These are phyloP conservation scores for Muntiacus reevesi DNA, from an alignment of 2,113 vertebrate genomes.

Conservation along the genomic window DNA sequence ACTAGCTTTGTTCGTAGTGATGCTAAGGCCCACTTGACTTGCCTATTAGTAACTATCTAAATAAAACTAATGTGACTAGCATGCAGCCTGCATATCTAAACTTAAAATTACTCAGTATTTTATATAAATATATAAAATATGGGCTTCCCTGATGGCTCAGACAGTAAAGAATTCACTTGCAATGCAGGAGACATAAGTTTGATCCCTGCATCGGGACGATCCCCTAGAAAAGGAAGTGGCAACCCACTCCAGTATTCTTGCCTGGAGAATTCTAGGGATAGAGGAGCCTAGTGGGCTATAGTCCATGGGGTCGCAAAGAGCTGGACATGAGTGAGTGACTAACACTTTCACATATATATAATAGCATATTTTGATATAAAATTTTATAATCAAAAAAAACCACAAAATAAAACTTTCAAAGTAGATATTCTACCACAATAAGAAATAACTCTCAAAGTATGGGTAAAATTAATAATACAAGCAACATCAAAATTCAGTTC, in stretches of 20 bases:
- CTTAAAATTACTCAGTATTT: not conserved
- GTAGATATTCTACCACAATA: not conserved
- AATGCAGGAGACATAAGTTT: not conserved
- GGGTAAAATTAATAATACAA: not conserved
- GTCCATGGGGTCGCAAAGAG: not conserved
- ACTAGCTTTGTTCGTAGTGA: too few relatives aligned
- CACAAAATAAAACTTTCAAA: not conserved
- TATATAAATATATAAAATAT: not conserved
- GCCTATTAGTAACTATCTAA: not conserved
- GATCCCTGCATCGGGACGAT: not conserved
- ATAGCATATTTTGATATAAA: not conserved
- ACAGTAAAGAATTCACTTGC: not conserved
- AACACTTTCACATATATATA: not conserved
- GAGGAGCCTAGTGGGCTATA: not conserved
- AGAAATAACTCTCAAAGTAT: not conserved
- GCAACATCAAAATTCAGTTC: not conserved
- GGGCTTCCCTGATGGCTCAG: not conserved
- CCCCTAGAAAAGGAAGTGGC: not conserved
- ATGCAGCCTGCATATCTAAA: not conserved
- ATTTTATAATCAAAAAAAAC: not conserved
- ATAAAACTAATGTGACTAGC: conserved; percentile 18
- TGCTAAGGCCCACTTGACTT: not conserved
- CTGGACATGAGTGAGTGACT: not conserved
- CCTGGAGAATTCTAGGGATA: not conserved
- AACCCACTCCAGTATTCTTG: not conserved